Percentiles rank a stretch among this genome's conserved stretches.
phyloP scores from a whole-genome alignment of 2,888 invertebrate genomes.

The Cryptocheilus praepositus region DNA sequence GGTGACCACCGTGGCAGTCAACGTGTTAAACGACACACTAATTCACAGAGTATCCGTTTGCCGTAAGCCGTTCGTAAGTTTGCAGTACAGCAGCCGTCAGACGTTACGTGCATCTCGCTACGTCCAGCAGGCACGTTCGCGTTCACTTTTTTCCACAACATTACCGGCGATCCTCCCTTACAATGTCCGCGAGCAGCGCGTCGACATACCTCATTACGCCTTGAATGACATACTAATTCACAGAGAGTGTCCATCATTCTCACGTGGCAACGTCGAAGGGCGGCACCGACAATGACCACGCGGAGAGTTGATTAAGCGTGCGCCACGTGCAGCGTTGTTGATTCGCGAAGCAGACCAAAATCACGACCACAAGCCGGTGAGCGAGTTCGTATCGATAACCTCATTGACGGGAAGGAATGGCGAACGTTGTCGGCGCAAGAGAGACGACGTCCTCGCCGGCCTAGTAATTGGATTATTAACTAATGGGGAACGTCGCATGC shows the following conservation, averaged over 20 bases:
- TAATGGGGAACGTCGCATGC: slow-evolving; percentile 48
- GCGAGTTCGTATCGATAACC: slow-evolving; percentile 15
- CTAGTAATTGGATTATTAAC: slow-evolving; percentile 50
- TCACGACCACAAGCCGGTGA: slow-evolving; percentile 6
- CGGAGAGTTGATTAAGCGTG: neutral
- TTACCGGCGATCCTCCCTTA: too few species aligned
- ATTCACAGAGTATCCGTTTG: too few species aligned
- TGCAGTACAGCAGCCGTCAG: too few species aligned
- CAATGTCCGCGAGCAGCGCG: too few species aligned
- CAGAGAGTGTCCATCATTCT: neutral
- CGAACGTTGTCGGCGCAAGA: neutral
- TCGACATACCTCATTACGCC: neutral
- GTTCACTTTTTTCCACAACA: too few species aligned
- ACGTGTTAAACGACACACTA: too few species aligned
- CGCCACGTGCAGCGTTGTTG: slow-evolving; percentile 3
- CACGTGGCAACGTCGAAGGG: neutral
- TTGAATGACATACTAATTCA: too few species aligned
- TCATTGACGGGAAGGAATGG: slow-evolving; percentile 17
- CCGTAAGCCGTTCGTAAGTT: too few species aligned
- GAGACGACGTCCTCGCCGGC: slow-evolving; percentile 14
- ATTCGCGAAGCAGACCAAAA: slow-evolving; percentile 20
- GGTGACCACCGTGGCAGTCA: too few species aligned
- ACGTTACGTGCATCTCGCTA: too few species aligned
- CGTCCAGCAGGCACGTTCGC: too few species aligned
- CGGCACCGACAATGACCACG: neutral